Evolutionary conservation across 2,888 invertebrate species (phyloP).

Genomic region (Chouioia cunea): DNA sequence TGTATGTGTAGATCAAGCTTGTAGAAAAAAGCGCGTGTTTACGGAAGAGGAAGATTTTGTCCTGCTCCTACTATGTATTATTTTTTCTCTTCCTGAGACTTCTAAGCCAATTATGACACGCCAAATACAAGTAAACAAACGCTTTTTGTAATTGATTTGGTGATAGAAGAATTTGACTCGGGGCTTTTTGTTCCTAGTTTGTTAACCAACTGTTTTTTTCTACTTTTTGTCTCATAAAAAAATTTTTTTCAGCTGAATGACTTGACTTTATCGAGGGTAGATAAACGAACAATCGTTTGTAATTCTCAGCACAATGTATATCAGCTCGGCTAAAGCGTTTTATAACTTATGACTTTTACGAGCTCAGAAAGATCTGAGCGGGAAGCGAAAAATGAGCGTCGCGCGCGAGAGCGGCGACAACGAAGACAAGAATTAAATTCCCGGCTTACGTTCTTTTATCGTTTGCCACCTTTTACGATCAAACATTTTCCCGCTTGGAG

Average conservation of each 20-base stretch:
- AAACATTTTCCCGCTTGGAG: slow-evolving; percentile 9
- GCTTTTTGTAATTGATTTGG: background rate
- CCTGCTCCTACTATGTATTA: background rate
- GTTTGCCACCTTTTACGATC: slow-evolving; percentile 33
- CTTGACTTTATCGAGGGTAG: no score
- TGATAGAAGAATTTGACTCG: slow-evolving; percentile 35
- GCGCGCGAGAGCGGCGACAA: background rate
- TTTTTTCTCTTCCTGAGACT: background rate
- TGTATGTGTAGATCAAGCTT: background rate
- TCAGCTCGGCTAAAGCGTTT: no score
- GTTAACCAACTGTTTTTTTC: background rate
- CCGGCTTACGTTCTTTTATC: slow-evolving; percentile 22
- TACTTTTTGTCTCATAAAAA: no score
- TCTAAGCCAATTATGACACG: slow-evolving; percentile 31
- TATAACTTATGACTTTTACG: no score
- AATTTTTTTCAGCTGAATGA: no score
- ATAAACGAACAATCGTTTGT: no score
- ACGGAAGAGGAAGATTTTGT: slow-evolving; percentile 9
- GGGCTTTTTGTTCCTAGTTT: slow-evolving; percentile 8
- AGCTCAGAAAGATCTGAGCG: no score
- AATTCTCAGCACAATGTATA: no score
- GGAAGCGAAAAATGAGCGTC: no score
- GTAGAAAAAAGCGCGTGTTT: background rate
- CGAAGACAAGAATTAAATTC: slow-evolving; percentile 25
- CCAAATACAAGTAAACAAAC: slow-evolving; percentile 3